A percentile compares a stretch with the other conserved stretches of the same genome.
Conservation (phyloP, 2,888 invertebrate genomes). For the Tenthredo amoena region DNA sequence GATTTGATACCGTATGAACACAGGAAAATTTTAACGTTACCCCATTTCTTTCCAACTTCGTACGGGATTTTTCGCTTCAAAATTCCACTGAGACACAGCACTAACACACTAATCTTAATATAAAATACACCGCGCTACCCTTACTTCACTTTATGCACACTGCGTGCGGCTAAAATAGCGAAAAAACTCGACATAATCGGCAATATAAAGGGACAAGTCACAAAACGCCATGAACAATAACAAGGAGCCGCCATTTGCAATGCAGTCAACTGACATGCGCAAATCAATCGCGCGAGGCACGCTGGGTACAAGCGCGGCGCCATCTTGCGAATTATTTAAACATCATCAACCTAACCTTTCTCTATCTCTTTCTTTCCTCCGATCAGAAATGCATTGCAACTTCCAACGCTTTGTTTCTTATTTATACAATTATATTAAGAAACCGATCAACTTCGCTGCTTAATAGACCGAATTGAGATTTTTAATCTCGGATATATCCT, state of each 20-base stretch:
- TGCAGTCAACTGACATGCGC: conserved; percentile 90
- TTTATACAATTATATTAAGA: background rate
- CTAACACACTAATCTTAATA: conserved; percentile 69
- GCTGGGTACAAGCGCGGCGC: conserved; percentile 72
- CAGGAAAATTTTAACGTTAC: conserved; percentile 75
- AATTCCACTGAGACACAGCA: conserved; percentile 70
- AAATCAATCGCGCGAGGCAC: conserved; percentile 78
- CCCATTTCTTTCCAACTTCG: conserved; percentile 76
- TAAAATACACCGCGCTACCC: conserved; percentile 68
- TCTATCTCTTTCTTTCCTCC: background rate
- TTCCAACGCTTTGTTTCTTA: conserved; percentile 1
- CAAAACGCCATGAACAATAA: conserved; percentile 97
- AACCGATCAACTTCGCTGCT: background rate
- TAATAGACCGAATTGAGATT: background rate
- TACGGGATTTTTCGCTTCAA: conserved; percentile 72
- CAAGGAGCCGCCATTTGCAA: conserved; percentile 99
- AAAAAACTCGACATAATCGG: conserved; percentile 76
- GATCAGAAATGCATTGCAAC: conserved; percentile 18
- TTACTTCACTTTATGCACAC: conserved; percentile 73
- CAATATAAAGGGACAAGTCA: conserved; percentile 77
- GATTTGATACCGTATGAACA: conserved; percentile 73
- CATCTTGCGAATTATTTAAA: conserved; percentile 73
- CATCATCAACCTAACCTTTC: conserved; percentile 62
- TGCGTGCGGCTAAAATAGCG: conserved; percentile 70
- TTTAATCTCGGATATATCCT: background rate